Conservation (phyloP, 2,797 vertebrate genomes). For the Buphagus erythrorhynchus region DNA sequence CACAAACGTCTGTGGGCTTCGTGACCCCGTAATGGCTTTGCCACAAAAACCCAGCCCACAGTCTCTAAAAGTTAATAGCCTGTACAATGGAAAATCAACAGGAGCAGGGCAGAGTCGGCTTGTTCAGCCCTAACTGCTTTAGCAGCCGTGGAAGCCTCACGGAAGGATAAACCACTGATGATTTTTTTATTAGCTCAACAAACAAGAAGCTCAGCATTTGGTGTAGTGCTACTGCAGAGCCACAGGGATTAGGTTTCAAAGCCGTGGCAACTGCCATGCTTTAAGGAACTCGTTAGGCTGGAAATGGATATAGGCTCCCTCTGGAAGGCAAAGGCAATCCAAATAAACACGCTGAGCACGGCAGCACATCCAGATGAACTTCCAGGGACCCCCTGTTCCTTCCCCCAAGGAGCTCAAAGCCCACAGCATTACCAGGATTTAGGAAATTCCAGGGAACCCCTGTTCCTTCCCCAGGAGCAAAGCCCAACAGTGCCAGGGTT, state of each 20-base stretch:
- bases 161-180: constrained; percentile 45
- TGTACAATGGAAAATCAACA: constrained; percentile 48
- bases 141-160: constrained; percentile 45
- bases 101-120: constrained; percentile 24
- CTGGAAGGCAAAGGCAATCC: neutral
- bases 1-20: neutral
- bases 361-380: neutral
- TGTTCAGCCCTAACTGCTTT: constrained; percentile 50
- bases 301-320: neutral
- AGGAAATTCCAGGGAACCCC: neutral
- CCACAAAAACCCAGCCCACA: neutral
- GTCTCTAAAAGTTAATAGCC: constrained; percentile 39
- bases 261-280: neutral
- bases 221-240: neutral
- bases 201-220: neutral
- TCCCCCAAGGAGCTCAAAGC: neutral
- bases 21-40: neutral
- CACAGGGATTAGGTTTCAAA: constrained; percentile 43
- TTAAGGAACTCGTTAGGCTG: neutral
- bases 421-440: neutral
- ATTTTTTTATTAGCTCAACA: constrained; percentile 50
- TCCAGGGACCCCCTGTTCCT: neutral
- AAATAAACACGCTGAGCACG: constrained; percentile 11
- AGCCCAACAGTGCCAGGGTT: neutral
- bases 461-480: neutral